phyloP scores from a whole-genome alignment of 2,888 invertebrate species.

The Eristalinus sepulchralis region DNA sequence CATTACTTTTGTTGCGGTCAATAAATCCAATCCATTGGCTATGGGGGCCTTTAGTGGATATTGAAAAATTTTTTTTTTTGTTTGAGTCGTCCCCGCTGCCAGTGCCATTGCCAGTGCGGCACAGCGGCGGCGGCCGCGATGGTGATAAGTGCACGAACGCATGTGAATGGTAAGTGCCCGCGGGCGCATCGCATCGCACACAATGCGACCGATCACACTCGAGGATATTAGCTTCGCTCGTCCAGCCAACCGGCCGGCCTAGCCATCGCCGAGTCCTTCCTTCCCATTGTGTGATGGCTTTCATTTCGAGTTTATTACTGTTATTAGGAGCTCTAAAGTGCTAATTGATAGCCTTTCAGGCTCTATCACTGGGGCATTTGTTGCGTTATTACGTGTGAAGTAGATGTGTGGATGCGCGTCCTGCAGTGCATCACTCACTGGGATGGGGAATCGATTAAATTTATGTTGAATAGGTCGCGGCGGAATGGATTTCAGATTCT shows the following conservation, averaged over 20 bases:
- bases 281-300: slow-evolving; percentile 52
- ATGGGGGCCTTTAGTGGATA: slow-evolving; percentile 69
- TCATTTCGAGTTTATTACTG: slow-evolving; percentile 69
- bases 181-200: slow-evolving; percentile 32
- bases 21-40: slow-evolving; percentile 72
- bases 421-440: slow-evolving; percentile 40
- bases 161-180: slow-evolving; percentile 27
- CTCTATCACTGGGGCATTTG: slow-evolving; percentile 59
- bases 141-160: slow-evolving; percentile 50
- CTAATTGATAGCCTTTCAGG: slow-evolving; percentile 68
- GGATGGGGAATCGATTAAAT: slow-evolving; percentile 46
- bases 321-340: slow-evolving; percentile 70
- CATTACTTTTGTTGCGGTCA: slow-evolving; percentile 71
- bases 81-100: background rate
- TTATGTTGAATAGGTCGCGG: slow-evolving; percentile 27
- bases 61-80: slow-evolving; percentile 68
- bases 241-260: background rate
- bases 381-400: slow-evolving; percentile 67
- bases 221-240: slow-evolving; percentile 49
- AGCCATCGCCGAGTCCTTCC: slow-evolving; percentile 32
- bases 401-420: slow-evolving; percentile 60
- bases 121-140: slow-evolving; percentile 23
- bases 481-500: slow-evolving; percentile 38
- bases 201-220: slow-evolving; percentile 57
- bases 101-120: slow-evolving; percentile 15